phyloP scores from a whole-genome alignment of 2,113 vertebrate genomes.

The Eptesicus fuscus region DNA sequence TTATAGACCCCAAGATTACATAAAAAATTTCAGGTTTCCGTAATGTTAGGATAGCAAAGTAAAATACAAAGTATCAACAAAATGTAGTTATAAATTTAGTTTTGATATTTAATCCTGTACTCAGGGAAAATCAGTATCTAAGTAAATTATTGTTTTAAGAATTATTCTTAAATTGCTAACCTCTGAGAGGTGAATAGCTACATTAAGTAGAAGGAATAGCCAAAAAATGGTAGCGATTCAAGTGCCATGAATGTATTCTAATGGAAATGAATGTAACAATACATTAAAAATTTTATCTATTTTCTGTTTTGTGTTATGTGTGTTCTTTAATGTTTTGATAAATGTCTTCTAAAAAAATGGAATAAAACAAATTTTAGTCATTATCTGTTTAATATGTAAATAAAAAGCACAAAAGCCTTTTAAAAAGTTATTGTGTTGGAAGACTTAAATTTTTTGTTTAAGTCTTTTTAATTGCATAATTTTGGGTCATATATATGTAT shows the following conservation, averaged over 20 bases:
- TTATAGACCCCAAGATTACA: not conserved
- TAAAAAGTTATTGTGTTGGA: not conserved
- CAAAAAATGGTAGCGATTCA: not conserved
- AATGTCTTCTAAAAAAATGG: constrained; percentile 19
- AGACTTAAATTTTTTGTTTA: constrained; percentile 1
- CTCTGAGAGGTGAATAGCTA: constrained; percentile 41
- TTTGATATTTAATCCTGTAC: constrained; percentile 25
- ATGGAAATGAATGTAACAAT: constrained; percentile 38
- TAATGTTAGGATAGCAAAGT: not conserved
- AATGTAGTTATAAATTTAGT: constrained; percentile 12
- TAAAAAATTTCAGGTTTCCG: not conserved
- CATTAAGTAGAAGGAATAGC: not conserved
- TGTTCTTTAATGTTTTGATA: constrained; percentile 25
- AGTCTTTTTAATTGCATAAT: not conserved
- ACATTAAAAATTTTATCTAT: constrained; percentile 54
- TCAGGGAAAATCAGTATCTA: constrained; percentile 32
- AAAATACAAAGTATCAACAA: constrained; percentile 23
- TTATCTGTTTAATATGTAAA: not conserved
- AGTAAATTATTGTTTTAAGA: constrained; percentile 42
- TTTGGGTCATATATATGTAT: not conserved
- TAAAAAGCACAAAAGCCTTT: not conserved
- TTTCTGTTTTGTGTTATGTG: constrained; percentile 3
- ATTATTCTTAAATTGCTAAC: constrained; percentile 38
- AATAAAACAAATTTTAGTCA: not conserved
- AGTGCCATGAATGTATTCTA: constrained; percentile 9